Percentiles rank a stretch among this genome's conserved stretches.
These are phyloP conservation scores for Chitala chitala DNA, from an alignment of 2,113 vertebrate genomes.

Conservation along the genomic window DNA sequence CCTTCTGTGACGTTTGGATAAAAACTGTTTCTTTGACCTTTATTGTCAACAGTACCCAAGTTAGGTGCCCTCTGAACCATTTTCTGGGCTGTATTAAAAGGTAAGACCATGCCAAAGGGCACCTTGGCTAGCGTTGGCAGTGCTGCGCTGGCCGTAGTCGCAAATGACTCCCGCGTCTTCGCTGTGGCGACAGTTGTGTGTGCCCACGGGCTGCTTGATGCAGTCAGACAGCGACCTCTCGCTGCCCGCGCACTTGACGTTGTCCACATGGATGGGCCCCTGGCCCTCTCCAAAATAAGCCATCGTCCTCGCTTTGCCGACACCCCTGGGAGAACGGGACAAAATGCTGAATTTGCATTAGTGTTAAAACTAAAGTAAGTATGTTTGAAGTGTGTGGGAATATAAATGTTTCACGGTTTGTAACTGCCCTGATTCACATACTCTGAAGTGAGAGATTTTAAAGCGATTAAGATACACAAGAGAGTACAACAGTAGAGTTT, in stretches of 20 bases:
- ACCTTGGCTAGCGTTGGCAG: slow-evolving; percentile 68
- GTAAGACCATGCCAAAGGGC: neutral
- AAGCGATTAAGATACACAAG: no score
- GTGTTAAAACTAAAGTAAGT: neutral
- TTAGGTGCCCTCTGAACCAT: neutral
- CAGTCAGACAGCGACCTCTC: slow-evolving; percentile 83
- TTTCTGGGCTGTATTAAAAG: neutral
- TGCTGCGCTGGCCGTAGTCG: slow-evolving; percentile 64
- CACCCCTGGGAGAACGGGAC: slow-evolving; percentile 61
- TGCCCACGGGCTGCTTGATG: slow-evolving; percentile 81
- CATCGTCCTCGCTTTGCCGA: slow-evolving; percentile 83
- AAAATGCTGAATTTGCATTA: neutral
- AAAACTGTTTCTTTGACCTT: no score
- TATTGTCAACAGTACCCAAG: neutral
- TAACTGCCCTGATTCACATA: neutral
- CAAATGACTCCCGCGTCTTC: slow-evolving; percentile 96
- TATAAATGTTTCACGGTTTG: neutral
- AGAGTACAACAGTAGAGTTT: no score
- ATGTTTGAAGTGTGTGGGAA: neutral
- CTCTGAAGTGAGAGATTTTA: no score
- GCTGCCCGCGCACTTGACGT: slow-evolving; percentile 78
- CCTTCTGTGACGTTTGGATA: no score
- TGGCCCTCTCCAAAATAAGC: slow-evolving; percentile 92
- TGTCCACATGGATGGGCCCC: slow-evolving; percentile 88
- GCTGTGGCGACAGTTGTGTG: slow-evolving; percentile 90